These are phyloP conservation scores for Calyptommatus sinebrachiatus DNA, from an alignment of 2,113 vertebrate species.

Conservation along the genomic window DNA sequence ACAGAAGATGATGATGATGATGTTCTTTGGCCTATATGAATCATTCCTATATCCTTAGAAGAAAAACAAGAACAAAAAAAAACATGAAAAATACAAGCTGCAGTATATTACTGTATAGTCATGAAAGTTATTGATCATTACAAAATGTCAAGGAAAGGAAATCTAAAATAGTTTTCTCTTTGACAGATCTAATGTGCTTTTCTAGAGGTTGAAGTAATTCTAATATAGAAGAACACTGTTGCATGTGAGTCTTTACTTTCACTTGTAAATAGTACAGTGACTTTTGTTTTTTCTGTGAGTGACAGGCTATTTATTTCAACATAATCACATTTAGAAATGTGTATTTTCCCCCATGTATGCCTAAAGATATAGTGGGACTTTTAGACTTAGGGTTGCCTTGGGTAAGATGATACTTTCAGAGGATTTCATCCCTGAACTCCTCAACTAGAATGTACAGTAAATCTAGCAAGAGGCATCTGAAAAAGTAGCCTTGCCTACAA, in stretches of 20 bases:
- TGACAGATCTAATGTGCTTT: background rate
- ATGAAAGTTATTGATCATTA: background rate
- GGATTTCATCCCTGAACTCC: background rate
- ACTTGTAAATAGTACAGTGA: background rate
- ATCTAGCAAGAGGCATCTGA: too few species aligned
- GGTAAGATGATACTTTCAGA: background rate
- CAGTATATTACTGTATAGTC: background rate
- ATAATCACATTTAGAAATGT: background rate
- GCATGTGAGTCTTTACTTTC: background rate
- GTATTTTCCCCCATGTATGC: background rate
- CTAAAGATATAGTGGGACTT: background rate
- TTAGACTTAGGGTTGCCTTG: background rate
- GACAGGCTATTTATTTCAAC: background rate
- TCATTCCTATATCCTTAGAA: background rate
- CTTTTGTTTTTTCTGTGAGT: background rate
- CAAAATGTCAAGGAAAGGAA: background rate
- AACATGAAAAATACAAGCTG: background rate
- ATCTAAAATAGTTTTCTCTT: background rate
- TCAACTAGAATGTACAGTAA: background rate
- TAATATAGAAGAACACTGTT: background rate
- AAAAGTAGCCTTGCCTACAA: too few species aligned
- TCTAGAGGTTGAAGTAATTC: background rate
- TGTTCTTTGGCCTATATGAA: constrained; percentile 7
- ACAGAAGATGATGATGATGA: background rate
- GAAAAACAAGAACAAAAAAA: constrained; percentile 5